These are phyloP conservation scores for Zosterops lateralis DNA, from an alignment of 2,113 vertebrate species.

Conservation along the genomic window DNA sequence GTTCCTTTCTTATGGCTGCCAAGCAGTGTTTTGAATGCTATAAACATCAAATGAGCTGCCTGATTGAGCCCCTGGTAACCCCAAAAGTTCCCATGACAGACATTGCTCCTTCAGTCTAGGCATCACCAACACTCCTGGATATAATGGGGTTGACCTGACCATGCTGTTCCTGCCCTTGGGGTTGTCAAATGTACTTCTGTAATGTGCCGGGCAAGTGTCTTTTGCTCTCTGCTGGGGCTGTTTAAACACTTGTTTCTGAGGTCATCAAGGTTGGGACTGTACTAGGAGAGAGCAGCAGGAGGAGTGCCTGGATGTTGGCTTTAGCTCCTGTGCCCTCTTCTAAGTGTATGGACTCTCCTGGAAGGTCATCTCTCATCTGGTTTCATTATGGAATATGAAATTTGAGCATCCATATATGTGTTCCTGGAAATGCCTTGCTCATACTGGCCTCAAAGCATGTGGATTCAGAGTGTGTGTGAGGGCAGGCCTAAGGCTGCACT, in stretches of 20 bases:
- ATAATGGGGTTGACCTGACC: not conserved
- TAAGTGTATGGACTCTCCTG: not conserved
- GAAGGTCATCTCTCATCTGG: not conserved
- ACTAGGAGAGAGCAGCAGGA: not conserved
- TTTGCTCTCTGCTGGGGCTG: not conserved
- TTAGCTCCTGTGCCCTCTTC: not conserved
- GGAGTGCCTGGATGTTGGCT: not conserved
- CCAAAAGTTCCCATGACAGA: not conserved
- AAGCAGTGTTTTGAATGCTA: not conserved
- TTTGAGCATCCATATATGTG: not conserved
- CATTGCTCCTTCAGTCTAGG: rapidly evolving
- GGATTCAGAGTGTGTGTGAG: not conserved
- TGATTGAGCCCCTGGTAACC: not conserved
- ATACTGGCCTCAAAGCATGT: not conserved
- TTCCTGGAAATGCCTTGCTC: not conserved
- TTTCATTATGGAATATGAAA: not conserved
- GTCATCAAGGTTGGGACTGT: not conserved
- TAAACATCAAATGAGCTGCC: not conserved
- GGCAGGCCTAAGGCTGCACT: not conserved
- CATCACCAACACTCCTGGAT: not conserved
- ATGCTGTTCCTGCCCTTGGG: not conserved
- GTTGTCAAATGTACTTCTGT: not conserved
- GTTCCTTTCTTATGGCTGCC: not conserved
- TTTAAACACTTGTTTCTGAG: not conserved
- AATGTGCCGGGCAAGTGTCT: not conserved